Conservation (phyloP, 2,888 invertebrate species). For the Polylopha cassiicola region DNA sequence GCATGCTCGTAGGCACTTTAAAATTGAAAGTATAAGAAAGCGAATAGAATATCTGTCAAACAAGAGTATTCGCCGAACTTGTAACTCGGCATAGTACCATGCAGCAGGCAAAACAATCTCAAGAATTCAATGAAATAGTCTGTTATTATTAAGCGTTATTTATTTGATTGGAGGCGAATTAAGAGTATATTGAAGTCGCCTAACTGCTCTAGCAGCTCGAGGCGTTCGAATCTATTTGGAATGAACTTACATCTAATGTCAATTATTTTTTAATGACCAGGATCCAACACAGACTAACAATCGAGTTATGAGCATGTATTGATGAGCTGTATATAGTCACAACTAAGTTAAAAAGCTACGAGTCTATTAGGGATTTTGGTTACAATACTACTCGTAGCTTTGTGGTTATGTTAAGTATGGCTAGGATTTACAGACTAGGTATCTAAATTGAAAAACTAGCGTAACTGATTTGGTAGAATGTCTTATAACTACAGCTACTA, state of each 20-base stretch:
- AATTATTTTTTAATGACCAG: constrained; percentile 39
- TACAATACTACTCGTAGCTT: constrained; percentile 60
- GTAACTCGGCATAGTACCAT: constrained; percentile 54
- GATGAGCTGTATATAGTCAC: constrained; percentile 44
- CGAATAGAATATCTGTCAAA: constrained; percentile 48
- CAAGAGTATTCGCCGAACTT: constrained; percentile 36
- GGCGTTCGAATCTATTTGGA: constrained; percentile 33
- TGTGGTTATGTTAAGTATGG: constrained; percentile 44
- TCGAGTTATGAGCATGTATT: constrained; percentile 41
- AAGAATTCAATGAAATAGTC: constrained; percentile 23
- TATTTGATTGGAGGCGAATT: constrained; percentile 3
- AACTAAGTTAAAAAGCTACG: constrained; percentile 53
- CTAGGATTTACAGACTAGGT: constrained; percentile 51
- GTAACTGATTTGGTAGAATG: constrained; percentile 49
- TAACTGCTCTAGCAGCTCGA: constrained; percentile 27
- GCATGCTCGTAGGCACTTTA: constrained; percentile 54
- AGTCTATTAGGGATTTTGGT: constrained; percentile 33
- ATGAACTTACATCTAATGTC: constrained; percentile 47
- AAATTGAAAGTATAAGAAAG: constrained; percentile 42
- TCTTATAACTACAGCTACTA: constrained; percentile 67
- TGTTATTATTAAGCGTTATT: constrained; percentile 5
- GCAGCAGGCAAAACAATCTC: constrained; percentile 70
- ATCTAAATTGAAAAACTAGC: constrained; percentile 50
- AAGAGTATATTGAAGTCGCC: too few relatives aligned
- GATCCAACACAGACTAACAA: constrained; percentile 39